Base-by-base conservation (phyloP, 2,113 vertebrate genomes). In the Scalopus aquaticus region DNA sequence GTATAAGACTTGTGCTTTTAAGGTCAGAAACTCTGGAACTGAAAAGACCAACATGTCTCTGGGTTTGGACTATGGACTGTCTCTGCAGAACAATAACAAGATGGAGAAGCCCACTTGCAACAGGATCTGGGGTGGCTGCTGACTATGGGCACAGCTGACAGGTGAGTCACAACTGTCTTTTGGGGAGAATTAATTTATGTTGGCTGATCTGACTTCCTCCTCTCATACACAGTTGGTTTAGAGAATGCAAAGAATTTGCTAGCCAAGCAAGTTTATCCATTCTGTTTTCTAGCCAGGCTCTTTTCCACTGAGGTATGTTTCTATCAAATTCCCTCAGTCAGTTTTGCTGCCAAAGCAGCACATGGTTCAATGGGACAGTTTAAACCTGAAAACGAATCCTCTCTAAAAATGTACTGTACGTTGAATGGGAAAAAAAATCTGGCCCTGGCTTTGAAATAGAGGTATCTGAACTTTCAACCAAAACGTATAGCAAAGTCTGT, bases 221-320 rank as follows among this genome's bases (percentile, higher is more conserved):
- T 92, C 80, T 28, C 79, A 44, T 76, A 94, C 81, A 60, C 90
- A 82, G 84, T 93, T 88, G 73, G 84, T 76, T 90, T 69, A 67
- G 30, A 67, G 88, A 96, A 97, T 88, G 64, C 46, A 60, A 94
- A 85, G 93, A 97, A 97, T 97, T 79, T 92, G 93, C 96, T 83
- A 77, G 93, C 80, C 76, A 92, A 88, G 95, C 95, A 96, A 95
- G 90, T 94, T 92, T 78, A 76, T 78, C 24, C 86, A 32, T 90
- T 90, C 46, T 88, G 73, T 82, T 95, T 90, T 90, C 87, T 76
- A 81, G 79, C 78, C 67, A 88, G 80, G 84, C 79, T 96, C 22
- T 89, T 93, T 78, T 78, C 84, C 56, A 37, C 69, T 60, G 81
- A 97, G 42, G 44, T n/a, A 67, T 42, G 77, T 94, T 72, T 90